phyloP scores from a whole-genome alignment of 2,797 vertebrate species.

The Macrochelys suwanniensis region DNA sequence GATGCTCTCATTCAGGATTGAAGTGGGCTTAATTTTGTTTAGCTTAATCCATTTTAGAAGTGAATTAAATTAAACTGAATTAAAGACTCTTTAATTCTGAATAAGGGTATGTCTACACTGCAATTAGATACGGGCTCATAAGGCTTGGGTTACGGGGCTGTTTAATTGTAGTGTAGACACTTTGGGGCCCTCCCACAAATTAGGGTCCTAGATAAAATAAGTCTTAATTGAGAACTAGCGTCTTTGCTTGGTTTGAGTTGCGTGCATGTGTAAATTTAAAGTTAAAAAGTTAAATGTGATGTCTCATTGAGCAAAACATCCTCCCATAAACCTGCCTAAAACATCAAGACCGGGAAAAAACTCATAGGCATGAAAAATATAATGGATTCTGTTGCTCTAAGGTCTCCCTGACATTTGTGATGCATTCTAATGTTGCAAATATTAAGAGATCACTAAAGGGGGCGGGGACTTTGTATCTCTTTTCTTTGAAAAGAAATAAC shows the following conservation, averaged over 20 bases:
- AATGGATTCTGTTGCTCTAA: background rate
- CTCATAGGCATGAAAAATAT: background rate
- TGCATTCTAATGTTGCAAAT: background rate
- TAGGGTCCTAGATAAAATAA: background rate
- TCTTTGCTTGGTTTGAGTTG: background rate
- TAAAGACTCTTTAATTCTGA: background rate
- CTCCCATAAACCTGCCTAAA: background rate
- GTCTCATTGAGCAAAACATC: background rate
- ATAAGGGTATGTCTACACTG: background rate
- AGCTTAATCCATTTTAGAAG: background rate
- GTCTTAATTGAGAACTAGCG: background rate
- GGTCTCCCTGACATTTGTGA: background rate
- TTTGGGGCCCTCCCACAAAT: background rate
- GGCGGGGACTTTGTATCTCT: background rate
- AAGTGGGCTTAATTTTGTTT: background rate
- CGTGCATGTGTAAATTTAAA: background rate
- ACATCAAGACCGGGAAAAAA: background rate
- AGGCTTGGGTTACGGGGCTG: background rate
- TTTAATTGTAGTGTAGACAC: background rate
- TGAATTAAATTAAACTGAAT: background rate
- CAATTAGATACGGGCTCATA: background rate
- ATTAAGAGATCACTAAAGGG: background rate
- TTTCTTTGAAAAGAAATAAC: slow-evolving; percentile 4
- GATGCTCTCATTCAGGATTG: background rate
- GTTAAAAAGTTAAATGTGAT: background rate